phyloP scores from a whole-genome alignment of 2,797 vertebrate genomes.

The Spinibarbus caldwelli region DNA sequence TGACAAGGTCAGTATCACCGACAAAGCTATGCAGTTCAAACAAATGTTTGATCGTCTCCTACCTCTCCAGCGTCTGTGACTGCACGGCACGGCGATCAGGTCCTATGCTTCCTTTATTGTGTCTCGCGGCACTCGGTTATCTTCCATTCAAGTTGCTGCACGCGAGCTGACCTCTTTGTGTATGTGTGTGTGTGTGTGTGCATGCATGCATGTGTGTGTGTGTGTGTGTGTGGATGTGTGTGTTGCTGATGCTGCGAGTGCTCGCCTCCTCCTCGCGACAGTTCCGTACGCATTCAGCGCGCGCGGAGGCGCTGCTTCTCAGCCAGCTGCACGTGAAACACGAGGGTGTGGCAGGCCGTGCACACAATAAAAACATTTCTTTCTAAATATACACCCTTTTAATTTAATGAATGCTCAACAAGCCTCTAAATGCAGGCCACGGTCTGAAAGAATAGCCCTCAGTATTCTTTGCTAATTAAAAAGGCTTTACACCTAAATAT shows the following conservation, averaged over 20 bases:
- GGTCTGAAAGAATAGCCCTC: background rate
- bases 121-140: constrained; percentile 58
- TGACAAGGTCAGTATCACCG: constrained; percentile 75
- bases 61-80: constrained; percentile 59
- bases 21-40: constrained; percentile 43
- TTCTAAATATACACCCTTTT: background rate
- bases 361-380: constrained; percentile 16
- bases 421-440: background rate
- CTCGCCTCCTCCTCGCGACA: constrained; percentile 59
- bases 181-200: constrained; percentile 62
- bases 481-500: background rate
- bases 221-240: constrained; percentile 68
- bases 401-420: background rate
- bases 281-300: constrained; percentile 48
- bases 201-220: constrained; percentile 64
- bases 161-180: constrained; percentile 72
- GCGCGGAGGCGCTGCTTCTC: constrained; percentile 56
- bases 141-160: constrained; percentile 54
- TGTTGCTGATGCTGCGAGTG: constrained; percentile 84
- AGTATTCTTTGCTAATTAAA: constrained; percentile 8
- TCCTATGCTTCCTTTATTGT: constrained; percentile 40
- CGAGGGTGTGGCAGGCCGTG: constrained; percentile 74
- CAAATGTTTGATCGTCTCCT: constrained; percentile 47
- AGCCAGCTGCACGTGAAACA: constrained; percentile 75
- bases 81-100: constrained; percentile 51